Evolutionary conservation across 2,888 invertebrate genomes (phyloP), one percentile per base, ranked within the genome.

Genomic region (Resseliella maxima): DNA sequence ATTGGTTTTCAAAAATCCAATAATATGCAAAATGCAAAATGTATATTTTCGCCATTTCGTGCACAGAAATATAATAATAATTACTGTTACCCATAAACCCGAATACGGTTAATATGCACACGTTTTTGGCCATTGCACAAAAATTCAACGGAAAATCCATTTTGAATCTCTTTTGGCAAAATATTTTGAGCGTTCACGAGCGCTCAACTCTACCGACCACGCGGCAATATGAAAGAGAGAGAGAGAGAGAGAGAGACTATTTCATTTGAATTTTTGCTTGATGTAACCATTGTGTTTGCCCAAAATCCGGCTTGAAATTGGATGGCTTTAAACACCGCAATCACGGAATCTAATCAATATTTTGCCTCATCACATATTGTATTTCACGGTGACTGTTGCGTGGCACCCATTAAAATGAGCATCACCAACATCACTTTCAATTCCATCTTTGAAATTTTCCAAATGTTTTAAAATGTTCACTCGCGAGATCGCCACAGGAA

Each of bases 21-120:
- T 31, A 72, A 72, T 72, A 31, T 72, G 72, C 72, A 35, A 59
- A 59, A 59, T 59, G 59, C 50, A 50, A 59, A 59, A n/a, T 59
- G 59, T 59, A 59, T 59, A 59, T 59, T 59, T 59, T 59, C 3
- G 24, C 12, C 72, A 35, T 72, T 72, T 72, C 72, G 72, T 72
- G 72, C 72, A 72, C 72, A 27, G 72, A 72, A 72, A 72, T 72
- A 72, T 72, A 72, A 72, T 72, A 72, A 72, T 72, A 72, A 72
- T 72, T 72, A 72, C 72, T 31, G 15, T 72, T 12, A n/a, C n/a
- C 31, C 5, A 35, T 72, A 24, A 5, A n/a, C n/a, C 24, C 24
- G 18, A 31, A 72, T 18, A 31, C 3, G 72, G 31, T 72, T 72
- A 72, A 72, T 72, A 72, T 72, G 31, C 31, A 31, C 35, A 72